Conservation (phyloP, 1,140 invertebrate genomes). For the Streblospio benedicti region DNA sequence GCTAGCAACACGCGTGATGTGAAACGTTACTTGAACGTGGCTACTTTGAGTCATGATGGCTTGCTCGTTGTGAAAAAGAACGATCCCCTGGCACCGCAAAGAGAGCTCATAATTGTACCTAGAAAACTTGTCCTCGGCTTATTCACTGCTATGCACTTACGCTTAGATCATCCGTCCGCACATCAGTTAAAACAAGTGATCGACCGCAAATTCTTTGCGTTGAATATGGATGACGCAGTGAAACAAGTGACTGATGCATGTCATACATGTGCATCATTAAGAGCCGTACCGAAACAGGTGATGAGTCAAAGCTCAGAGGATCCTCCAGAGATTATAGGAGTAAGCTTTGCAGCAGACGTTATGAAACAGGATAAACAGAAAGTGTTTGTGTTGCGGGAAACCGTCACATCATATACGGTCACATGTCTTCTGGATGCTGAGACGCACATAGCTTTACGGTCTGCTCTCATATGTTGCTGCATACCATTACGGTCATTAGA, state of each 20-base stretch:
- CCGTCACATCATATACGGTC: background rate
- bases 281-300: background rate
- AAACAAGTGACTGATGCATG: background rate
- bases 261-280: slow-evolving; percentile 18
- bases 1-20: background rate
- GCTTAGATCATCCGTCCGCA: too few species aligned
- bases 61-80: background rate
- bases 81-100: background rate
- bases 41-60: background rate
- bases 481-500: slow-evolving; percentile 10
- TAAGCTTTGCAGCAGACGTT: slow-evolving; percentile 19
- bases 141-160: too few species aligned
- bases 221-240: slow-evolving; percentile 20
- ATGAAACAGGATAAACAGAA: background rate
- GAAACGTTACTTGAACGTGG: background rate
- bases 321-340: slow-evolving; percentile 14
- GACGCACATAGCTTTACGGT: background rate
- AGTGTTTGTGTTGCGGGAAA: background rate
- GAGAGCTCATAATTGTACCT: too few species aligned
- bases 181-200: slow-evolving; percentile 1
- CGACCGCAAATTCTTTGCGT: slow-evolving; percentile 11
- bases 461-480: background rate
- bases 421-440: background rate
- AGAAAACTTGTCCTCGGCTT: too few species aligned
- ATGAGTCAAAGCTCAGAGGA: slow-evolving; percentile 10